These are phyloP conservation scores for Drosophila nasuta DNA, from an alignment of 1,140 invertebrate genomes.

Conservation along the genomic window DNA sequence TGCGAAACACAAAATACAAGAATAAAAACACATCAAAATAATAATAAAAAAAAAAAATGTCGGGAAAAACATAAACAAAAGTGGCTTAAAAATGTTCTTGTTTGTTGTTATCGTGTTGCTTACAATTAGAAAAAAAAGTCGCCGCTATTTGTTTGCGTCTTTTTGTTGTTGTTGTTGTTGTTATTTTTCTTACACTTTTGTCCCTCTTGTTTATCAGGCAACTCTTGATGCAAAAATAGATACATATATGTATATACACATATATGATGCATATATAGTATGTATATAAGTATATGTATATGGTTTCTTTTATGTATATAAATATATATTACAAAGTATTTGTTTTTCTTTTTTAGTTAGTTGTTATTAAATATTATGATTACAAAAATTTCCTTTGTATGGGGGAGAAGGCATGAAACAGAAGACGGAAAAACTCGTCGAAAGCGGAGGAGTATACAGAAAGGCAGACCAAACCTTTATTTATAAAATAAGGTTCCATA, in stretches of 20 bases:
- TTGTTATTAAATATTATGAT: slow-evolving; percentile 41
- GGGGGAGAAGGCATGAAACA: slow-evolving; percentile 15
- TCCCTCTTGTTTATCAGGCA: slow-evolving; percentile 45
- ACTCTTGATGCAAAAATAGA: slow-evolving; percentile 56
- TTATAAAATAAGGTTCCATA: slow-evolving; percentile 72
- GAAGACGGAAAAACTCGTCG: slow-evolving; percentile 10
- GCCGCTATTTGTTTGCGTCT: slow-evolving; percentile 19
- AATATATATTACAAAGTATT: slow-evolving; percentile 47
- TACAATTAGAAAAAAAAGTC: slow-evolving; percentile 34
- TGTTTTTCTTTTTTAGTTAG: slow-evolving; percentile 5
- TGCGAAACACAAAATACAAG: slow-evolving; percentile 45
- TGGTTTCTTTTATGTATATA: slow-evolving; percentile 32
- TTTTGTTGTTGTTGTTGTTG: slow-evolving; percentile 5
- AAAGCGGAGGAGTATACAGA: slow-evolving; percentile 14
- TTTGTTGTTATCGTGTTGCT: slow-evolving; percentile 24
- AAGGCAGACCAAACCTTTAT: slow-evolving; percentile 63
- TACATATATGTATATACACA: slow-evolving; percentile 11
- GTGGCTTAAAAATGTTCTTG: slow-evolving; percentile 45
- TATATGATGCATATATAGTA: slow-evolving; percentile 14
- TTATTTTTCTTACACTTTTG: slow-evolving; percentile 21
- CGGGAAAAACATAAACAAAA: slow-evolving; percentile 57
- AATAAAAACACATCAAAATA: slow-evolving; percentile 27
- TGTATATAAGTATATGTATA: slow-evolving; percentile 26
- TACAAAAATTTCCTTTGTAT: slow-evolving; percentile 13
- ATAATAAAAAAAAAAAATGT: slow-evolving; percentile 43